Conservation (phyloP, 2,797 vertebrate species). For the Sebastes minor region DNA sequence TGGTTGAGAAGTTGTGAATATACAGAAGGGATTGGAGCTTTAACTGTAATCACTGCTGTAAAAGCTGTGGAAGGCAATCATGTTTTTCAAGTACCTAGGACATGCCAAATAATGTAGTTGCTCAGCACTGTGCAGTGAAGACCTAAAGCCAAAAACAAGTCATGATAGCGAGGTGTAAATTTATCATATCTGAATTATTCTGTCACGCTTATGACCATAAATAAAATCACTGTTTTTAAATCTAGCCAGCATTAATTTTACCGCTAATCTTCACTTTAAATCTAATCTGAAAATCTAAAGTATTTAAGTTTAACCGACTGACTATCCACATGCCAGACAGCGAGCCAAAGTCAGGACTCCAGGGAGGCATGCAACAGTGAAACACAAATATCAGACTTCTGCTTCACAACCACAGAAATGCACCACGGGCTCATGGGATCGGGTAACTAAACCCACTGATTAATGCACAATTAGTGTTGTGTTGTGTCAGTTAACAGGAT, state of each 20-base stretch:
- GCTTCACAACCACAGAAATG: conserved; percentile 44
- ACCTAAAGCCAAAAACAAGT: background rate
- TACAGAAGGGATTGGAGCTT: background rate
- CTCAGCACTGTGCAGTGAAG: background rate
- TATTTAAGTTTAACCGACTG: conserved; percentile 3
- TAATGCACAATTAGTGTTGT: conserved; percentile 80
- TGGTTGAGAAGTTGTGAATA: background rate
- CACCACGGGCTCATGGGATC: conserved; percentile 61
- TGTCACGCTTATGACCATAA: conserved; percentile 15
- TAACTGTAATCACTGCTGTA: background rate
- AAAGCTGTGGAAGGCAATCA: background rate
- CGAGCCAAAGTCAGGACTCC: conserved; percentile 41
- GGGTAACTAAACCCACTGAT: conserved; percentile 72
- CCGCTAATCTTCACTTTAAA: conserved; percentile 9
- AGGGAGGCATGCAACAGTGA: conserved; percentile 18
- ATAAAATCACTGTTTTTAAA: conserved; percentile 22
- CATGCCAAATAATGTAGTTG: background rate
- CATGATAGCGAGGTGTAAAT: background rate
- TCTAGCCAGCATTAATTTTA: conserved; percentile 5
- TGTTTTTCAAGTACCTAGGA: background rate
- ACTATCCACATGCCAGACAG: conserved; percentile 30
- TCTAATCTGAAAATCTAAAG: conserved; percentile 18
- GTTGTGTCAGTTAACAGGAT: conserved; percentile 78
- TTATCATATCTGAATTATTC: background rate
- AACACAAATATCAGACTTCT: conserved; percentile 56